Evolutionary conservation across 2,888 invertebrate genomes (phyloP).

Genomic region (Acanthosepion lycidas): DNA sequence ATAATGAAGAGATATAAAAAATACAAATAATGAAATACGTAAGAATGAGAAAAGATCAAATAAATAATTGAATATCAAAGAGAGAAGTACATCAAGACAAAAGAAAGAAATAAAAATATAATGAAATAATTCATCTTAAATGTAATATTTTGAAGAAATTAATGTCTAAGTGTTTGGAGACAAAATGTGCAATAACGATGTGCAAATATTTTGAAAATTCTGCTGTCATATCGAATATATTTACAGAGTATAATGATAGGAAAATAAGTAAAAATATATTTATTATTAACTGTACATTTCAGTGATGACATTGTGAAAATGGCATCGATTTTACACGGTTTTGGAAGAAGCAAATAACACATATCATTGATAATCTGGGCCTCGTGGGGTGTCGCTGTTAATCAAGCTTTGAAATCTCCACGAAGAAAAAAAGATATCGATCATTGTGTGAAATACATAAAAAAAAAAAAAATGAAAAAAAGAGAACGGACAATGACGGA

Average conservation of each 20-base stretch:
- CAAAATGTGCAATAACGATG: too few relatives aligned
- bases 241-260: neutral
- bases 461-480: neutral
- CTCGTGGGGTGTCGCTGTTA: slow-evolving; percentile 8
- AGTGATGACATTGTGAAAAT: neutral
- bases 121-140: too few relatives aligned
- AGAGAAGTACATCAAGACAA: neutral
- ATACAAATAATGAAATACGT: too few relatives aligned
- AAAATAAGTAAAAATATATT: neutral
- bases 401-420: neutral
- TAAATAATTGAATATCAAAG: too few relatives aligned
- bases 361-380: neutral
- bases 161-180: too few relatives aligned
- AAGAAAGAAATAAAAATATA: neutral
- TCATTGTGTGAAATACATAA: neutral
- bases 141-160: neutral
- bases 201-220: too few relatives aligned
- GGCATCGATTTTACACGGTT: neutral
- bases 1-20: rapidly evolving
- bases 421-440: neutral
- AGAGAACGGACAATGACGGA: neutral
- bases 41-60: too few relatives aligned
- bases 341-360: neutral
- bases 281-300: neutral
- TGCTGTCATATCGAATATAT: too few relatives aligned